Base-by-base conservation (phyloP, 2,113 vertebrate genomes). In the Odontophorus gujanensis region DNA sequence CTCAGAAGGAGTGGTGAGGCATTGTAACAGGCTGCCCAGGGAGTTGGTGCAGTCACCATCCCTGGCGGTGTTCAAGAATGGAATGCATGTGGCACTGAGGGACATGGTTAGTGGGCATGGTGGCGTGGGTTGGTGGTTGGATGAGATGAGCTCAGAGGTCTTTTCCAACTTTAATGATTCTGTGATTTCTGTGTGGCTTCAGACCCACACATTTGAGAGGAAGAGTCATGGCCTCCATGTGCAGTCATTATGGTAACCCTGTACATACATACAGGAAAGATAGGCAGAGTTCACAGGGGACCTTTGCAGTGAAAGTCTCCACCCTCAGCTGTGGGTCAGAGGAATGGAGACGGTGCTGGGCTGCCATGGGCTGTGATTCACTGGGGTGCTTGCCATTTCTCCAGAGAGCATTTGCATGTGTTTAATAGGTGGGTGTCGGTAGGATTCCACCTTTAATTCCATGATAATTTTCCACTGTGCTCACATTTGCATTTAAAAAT, bases 181-280 rank as follows among this genome's bases (percentile, higher is more conserved):
- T 30, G 15, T 53, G 26, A 53, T 32, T 62, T 15, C 30, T 30
- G 13, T 3, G 68, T 62, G 53, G 22, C 32, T 68, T 69, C 42
- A 32, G 68, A 45, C 22, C 36, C 32, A 2, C 6, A 0, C 1
- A 6, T 16, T 28, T 42, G 59, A 43, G 32, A 38, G 61, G 53
- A 57, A 47, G 59, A 36, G 66, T 9, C 1, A 6, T 17, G 0
- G 13, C 13, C n/a, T 34, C 13, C 18, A 0, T 4, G 19, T 2
- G 28, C 51, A 30, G 28, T 14, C 51, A 53, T 53, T 53, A 2
- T 1, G 13, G 4, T 32, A 38, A 18, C 34, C 4, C 50, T 4
- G 6, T 17, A 32, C 30, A 57, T 32, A 30, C 17, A 32, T 32
- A 53, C 51, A 9, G 26, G 26, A 24, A 12, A 34, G 51, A 34